Evolutionary conservation across 2,888 invertebrate species (phyloP), one percentile per base, ranked within the genome.

Genomic region (Cacoxenus indagator): DNA sequence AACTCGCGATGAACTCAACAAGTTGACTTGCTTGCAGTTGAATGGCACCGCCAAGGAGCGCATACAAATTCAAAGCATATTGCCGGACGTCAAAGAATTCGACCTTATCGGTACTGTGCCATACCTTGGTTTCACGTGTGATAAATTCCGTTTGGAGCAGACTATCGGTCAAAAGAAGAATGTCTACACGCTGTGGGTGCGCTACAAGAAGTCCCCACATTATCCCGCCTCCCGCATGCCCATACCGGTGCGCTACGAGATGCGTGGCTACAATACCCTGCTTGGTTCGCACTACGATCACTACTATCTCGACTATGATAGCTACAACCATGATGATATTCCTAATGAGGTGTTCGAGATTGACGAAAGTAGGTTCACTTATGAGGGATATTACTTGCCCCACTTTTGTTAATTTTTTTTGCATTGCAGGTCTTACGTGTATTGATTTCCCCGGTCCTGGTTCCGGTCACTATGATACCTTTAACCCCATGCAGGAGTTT

Each of bases 241-340:
- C 8, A 92, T 95, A 55, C 95, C 94, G 0, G 91, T 94, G 51
- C 91, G 91, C 72, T 98, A 97, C 86, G 96, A 97, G 89, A 98
- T 98, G 98, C 92, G 92, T 83, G 98, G 98, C 0, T 98, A 91
- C 87, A 97, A 98, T 87, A 92, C 93, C 0, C 89, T 98, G 0
- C 89, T 98, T n/a, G 97, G 97, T 0, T 97, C 97, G 0, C 98
- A 98, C 87, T 98, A 95, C 84, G 98, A 98, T 87, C 97, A 97
- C 87, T 98, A 98, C 84, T 95, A 94, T 85, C 86, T 98, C 61
- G 92, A 93, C 55, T 98, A 98, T 82, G 91, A 92, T 54, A 90
- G 90, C 71, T 93, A 91, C 73, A 88, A 90, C 51, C 90, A 91
- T 6, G 93, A 93, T 37, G 90, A 90, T 46, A 94, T 94, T 48